These are phyloP conservation scores for Drosophila parvula DNA, from an alignment of 1,140 invertebrate genomes.

Conservation along the genomic window DNA sequence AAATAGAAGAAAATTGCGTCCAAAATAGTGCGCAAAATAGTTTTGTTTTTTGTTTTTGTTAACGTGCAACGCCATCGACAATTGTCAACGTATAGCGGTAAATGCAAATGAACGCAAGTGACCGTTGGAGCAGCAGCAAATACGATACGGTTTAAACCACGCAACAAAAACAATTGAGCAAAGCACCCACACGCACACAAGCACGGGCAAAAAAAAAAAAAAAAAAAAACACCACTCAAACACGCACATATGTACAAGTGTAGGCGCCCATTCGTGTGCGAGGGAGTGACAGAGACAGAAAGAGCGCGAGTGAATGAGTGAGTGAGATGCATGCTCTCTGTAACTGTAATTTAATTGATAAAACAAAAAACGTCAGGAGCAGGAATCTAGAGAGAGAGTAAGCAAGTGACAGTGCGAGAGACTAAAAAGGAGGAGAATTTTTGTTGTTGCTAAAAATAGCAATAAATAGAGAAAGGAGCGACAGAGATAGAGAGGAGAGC, in stretches of 20 bases:
- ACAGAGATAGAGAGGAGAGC: constrained; percentile 14
- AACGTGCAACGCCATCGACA: constrained; percentile 31
- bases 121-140: constrained; percentile 10
- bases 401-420: constrained; percentile 9
- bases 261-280: constrained; percentile 39
- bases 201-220: constrained; percentile 15
- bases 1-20: constrained; percentile 48
- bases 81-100: constrained; percentile 6
- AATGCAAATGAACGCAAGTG: constrained; percentile 28
- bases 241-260: constrained; percentile 41
- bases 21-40: constrained; percentile 51
- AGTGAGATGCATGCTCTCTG: constrained; percentile 37
- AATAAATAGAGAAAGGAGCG: constrained; percentile 56
- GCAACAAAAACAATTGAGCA: constrained; percentile 38
- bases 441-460: constrained; percentile 72
- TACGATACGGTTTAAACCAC: constrained; percentile 25
- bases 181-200: constrained; percentile 17
- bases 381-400: constrained; percentile 14
- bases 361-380: constrained; percentile 53
- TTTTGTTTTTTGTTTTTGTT: constrained; percentile 61
- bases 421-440: constrained; percentile 31
- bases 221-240: constrained; percentile 17
- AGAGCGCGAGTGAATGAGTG: constrained; percentile 32
- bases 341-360: constrained; percentile 59
- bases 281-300: constrained; percentile 29